These are phyloP conservation scores for Erpobdella octoculata DNA, from an alignment of 2,888 invertebrate genomes.

Conservation along the genomic window DNA sequence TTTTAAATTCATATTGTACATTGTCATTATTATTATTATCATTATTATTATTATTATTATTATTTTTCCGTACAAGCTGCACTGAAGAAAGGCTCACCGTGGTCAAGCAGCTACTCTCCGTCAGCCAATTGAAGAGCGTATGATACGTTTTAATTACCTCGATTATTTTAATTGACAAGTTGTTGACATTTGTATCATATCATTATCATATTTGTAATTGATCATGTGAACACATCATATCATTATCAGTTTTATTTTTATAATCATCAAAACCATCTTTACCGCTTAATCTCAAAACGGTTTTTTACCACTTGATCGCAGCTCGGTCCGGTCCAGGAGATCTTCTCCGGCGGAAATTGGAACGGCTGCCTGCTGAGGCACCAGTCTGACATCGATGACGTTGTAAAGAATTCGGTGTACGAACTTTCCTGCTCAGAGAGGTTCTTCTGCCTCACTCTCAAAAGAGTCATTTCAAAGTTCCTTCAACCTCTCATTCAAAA, in stretches of 20 bases:
- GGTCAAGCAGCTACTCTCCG: background rate
- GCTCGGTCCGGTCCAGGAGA: constrained; percentile 45
- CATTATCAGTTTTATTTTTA: background rate
- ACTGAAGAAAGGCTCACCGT: background rate
- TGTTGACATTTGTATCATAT: too few relatives aligned
- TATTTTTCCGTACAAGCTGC: background rate
- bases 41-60: constrained; percentile 3
- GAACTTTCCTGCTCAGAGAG: constrained; percentile 47
- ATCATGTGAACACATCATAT: background rate
- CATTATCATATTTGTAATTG: background rate
- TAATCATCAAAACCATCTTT: too few relatives aligned
- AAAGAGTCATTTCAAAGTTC: constrained; percentile 41
- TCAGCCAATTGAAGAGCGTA: background rate
- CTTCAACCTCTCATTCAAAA: constrained; percentile 42
- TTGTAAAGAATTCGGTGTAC: constrained; percentile 41
- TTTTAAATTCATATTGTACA: background rate
- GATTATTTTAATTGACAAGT: constrained; percentile 14
- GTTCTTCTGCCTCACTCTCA: constrained; percentile 43
- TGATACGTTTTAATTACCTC: background rate
- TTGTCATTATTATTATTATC: background rate
- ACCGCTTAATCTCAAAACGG: too few relatives aligned
- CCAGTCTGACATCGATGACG: constrained; percentile 32
- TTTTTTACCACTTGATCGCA: constrained; percentile 34
- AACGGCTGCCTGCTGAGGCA: constrained; percentile 40
- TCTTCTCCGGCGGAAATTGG: constrained; percentile 48